phyloP scores from a whole-genome alignment of 2,797 vertebrate species.

The Ctenopoma multispine region DNA sequence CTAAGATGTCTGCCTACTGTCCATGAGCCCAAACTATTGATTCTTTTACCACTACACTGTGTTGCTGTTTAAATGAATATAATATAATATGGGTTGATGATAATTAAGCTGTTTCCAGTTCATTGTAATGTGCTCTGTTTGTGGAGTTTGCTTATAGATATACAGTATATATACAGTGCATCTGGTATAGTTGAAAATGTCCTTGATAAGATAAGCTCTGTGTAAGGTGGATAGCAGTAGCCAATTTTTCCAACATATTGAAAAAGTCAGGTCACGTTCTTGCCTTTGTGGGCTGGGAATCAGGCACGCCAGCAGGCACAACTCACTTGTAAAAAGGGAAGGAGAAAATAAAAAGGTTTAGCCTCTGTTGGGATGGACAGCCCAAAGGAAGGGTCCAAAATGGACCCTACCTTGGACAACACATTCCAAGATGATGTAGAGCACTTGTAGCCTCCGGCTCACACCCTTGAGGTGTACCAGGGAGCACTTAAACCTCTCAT shows the following conservation, averaged over 20 bases:
- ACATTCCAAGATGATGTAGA: slow-evolving; percentile 28
- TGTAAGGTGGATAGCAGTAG: not conserved
- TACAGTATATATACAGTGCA: too few relatives aligned
- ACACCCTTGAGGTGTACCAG: slow-evolving; percentile 16
- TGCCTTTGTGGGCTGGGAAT: not conserved
- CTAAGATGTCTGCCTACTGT: too few relatives aligned
- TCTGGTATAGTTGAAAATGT: not conserved
- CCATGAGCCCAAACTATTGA: too few relatives aligned
- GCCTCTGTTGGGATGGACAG: slow-evolving; percentile 14
- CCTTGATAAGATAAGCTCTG: not conserved
- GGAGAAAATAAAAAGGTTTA: not conserved
- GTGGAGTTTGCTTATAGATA: not conserved
- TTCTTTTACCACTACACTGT: too few relatives aligned
- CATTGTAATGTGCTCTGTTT: not conserved
- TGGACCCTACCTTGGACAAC: slow-evolving; percentile 44
- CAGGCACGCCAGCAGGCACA: slow-evolving; percentile 12
- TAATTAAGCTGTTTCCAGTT: too few relatives aligned
- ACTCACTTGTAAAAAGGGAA: slow-evolving; percentile 8
- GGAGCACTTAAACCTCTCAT: slow-evolving; percentile 31
- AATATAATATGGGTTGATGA: too few relatives aligned
- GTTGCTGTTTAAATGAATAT: too few relatives aligned
- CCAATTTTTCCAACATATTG: not conserved
- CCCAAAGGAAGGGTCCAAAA: slow-evolving; percentile 43
- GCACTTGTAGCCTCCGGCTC: slow-evolving; percentile 44
- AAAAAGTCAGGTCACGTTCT: slow-evolving; percentile 23